Conservation (phyloP, 2,113 vertebrate genomes). For the Struthidea cinerea region DNA sequence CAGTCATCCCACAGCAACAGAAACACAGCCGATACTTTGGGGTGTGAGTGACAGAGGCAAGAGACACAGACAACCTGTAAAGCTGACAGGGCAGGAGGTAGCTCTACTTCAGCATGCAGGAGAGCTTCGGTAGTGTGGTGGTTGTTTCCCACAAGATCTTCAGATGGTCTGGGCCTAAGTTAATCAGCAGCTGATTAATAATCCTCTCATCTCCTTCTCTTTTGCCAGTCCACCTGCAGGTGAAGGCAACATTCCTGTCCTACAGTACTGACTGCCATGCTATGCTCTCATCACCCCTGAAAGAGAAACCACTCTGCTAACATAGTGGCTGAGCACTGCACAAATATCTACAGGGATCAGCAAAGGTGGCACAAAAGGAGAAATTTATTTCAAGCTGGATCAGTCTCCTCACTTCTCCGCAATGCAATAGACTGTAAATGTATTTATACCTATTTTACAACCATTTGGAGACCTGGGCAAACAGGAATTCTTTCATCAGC, state of each 20-base stretch:
- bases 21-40: neutral
- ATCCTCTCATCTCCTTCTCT: neutral
- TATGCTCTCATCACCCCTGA: neutral
- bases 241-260: neutral
- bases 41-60: neutral
- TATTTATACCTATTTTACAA: neutral
- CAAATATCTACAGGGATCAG: neutral
- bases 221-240: neutral
- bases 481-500: neutral
- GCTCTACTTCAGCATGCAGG: neutral
- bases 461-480: neutral
- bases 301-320: neutral
- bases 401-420: neutral
- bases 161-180: neutral
- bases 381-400: neutral
- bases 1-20: neutral
- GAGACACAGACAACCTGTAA: neutral
- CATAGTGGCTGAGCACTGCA: neutral
- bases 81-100: neutral
- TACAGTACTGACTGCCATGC: neutral
- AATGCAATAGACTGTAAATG: neutral
- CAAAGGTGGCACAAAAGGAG: neutral
- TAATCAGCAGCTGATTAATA: neutral
- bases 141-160: neutral
- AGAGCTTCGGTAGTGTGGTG: neutral